phyloP scores from a whole-genome alignment of 2,113 vertebrate genomes.

The Garra rufa region DNA sequence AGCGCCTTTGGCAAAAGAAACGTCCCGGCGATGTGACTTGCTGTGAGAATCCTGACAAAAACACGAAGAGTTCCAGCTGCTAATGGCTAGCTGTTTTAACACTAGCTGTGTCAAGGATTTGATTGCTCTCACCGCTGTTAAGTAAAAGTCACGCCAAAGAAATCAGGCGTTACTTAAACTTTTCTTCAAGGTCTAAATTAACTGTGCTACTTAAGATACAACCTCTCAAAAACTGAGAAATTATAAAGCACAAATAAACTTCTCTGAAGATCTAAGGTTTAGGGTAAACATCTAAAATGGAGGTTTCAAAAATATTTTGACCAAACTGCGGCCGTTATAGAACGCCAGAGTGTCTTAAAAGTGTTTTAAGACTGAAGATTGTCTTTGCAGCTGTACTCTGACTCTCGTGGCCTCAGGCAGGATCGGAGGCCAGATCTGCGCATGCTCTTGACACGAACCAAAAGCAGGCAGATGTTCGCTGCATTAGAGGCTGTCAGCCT shows the following conservation, averaged over 20 bases:
- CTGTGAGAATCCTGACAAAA: conserved; percentile 50
- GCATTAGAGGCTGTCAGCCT: conserved; percentile 75
- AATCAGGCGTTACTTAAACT: conserved; percentile 13
- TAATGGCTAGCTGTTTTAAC: conserved; percentile 57
- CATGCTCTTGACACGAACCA: conserved; percentile 58
- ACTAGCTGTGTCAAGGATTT: conserved; percentile 44
- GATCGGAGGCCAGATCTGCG: conserved; percentile 59
- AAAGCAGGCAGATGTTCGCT: conserved; percentile 79
- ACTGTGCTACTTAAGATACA: conserved; percentile 25
- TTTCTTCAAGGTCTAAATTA: conserved; percentile 19
- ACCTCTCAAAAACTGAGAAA: background rate
- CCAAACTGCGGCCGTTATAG: background rate
- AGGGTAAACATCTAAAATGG: background rate
- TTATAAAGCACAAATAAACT: background rate
- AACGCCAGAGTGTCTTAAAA: background rate
- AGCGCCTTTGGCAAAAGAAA: conserved; percentile 56
- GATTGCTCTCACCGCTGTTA: conserved; percentile 52
- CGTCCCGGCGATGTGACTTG: conserved; percentile 46
- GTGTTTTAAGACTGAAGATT: background rate
- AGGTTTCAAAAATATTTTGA: background rate
- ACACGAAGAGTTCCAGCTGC: conserved; percentile 48
- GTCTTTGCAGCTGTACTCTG: conserved; percentile 5
- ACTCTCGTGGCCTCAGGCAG: conserved; percentile 63
- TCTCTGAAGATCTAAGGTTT: background rate
- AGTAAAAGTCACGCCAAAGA: conserved; percentile 44